phyloP scores from a whole-genome alignment of 2,888 invertebrate genomes.

The Tipula unca region DNA sequence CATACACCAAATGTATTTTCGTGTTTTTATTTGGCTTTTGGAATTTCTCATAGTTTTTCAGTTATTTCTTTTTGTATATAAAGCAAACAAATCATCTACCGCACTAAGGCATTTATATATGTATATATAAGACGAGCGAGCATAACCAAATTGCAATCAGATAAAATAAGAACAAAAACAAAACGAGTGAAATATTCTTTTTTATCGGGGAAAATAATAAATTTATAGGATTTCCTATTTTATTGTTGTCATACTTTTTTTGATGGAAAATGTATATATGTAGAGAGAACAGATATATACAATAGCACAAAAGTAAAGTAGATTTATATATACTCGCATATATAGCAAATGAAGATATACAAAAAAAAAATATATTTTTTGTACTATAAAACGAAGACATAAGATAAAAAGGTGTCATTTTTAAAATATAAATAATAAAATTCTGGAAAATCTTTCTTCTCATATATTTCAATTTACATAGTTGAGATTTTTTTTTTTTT shows the following conservation, averaged over 20 bases:
- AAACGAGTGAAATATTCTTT: background rate
- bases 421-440: slow-evolving; percentile 8
- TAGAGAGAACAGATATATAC: background rate
- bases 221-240: background rate
- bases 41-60: background rate
- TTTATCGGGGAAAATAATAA: background rate
- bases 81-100: background rate
- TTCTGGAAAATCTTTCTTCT: background rate
- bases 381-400: background rate
- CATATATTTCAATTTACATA: background rate
- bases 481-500: background rate
- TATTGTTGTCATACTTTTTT: background rate
- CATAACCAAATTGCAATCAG: background rate
- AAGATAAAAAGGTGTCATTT: slow-evolving; percentile 8
- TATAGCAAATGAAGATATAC: background rate
- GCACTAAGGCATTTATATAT: background rate
- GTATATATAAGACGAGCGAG: background rate
- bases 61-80: background rate
- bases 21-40: background rate
- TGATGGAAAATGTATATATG: background rate
- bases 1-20: background rate
- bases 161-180: background rate
- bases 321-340: too few relatives aligned
- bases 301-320: background rate
- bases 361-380: background rate